A percentile compares a stretch with the other conserved stretches of the same genome.
Evolutionary conservation across 2,888 invertebrate genomes (phyloP).

Genomic region (Prenolepis imparis): DNA sequence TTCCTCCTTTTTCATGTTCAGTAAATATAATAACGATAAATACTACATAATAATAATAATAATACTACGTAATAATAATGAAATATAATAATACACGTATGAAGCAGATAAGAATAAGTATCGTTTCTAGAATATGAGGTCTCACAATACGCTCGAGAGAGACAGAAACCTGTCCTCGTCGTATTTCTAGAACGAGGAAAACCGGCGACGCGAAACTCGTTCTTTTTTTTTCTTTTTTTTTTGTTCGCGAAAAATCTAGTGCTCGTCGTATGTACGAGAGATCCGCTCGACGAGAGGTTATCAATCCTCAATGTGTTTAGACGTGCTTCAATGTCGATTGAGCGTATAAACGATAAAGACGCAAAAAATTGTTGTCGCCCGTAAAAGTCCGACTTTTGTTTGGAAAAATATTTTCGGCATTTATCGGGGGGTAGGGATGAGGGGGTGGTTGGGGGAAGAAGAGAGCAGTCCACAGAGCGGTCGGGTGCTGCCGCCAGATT

Average conservation of each 20-base stretch:
- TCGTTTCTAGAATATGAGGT: not conserved
- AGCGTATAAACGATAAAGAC: slow-evolving; percentile 60
- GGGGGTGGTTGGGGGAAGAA: not conserved
- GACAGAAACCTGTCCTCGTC: not conserved
- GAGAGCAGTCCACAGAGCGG: not conserved
- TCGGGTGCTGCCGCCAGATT: slow-evolving; percentile 12
- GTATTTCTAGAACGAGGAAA: not conserved
- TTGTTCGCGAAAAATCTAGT: slow-evolving; percentile 47
- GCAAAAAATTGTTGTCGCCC: slow-evolving; percentile 12
- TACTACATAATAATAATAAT: not conserved
- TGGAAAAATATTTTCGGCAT: slow-evolving; percentile 59
- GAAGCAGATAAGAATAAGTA: not conserved
- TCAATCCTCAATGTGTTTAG: slow-evolving; percentile 57
- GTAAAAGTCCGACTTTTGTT: slow-evolving; percentile 63
- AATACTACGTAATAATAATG: not conserved
- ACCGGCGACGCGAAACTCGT: not conserved
- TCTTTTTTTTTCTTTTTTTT: slow-evolving; percentile 31
- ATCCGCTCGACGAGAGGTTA: slow-evolving; percentile 64
- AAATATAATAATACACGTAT: not conserved
- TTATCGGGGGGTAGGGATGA: slow-evolving; percentile 27
- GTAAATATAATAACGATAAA: not conserved
- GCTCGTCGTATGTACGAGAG: slow-evolving; percentile 15
- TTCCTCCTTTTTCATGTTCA: not conserved
- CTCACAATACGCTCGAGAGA: not conserved
- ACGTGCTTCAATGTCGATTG: slow-evolving; percentile 24